Conservation (phyloP, 2,888 invertebrate species). For the Drosophila macrospina region DNA sequence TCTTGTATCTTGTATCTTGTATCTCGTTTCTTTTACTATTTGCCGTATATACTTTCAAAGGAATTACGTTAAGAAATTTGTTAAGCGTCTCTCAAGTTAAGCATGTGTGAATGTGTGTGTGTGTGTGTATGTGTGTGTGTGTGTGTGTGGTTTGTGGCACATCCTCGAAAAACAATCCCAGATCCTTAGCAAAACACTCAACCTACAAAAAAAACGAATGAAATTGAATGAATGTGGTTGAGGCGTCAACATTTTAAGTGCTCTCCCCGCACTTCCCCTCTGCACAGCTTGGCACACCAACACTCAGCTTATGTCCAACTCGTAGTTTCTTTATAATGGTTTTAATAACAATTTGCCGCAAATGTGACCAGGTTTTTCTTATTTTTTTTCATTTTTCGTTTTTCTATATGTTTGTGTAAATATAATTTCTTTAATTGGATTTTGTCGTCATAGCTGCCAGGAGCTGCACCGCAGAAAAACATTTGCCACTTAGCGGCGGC, state of each 20-base stretch:
- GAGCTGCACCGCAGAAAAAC: slow-evolving; percentile 56
- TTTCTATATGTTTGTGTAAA: slow-evolving; percentile 60
- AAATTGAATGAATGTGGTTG: slow-evolving; percentile 48
- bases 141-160: slow-evolving; percentile 45
- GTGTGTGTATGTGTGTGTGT: too few species aligned
- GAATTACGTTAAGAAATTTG: slow-evolving; percentile 72
- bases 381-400: too few species aligned
- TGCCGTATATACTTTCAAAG: slow-evolving; percentile 57
- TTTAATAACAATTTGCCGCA: slow-evolving; percentile 80
- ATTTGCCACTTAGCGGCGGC: slow-evolving; percentile 57
- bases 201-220: slow-evolving; percentile 18
- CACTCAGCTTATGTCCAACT: slow-evolving; percentile 12
- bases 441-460: slow-evolving; percentile 62
- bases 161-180: slow-evolving; percentile 66
- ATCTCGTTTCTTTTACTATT: slow-evolving; percentile 37
- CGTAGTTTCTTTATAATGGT: slow-evolving; percentile 64
- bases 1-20: slow-evolving; percentile 74
- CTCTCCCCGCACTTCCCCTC: background rate
- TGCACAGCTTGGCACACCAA: background rate
- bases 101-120: slow-evolving; percentile 77
- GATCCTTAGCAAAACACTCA: slow-evolving; percentile 68
- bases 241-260: slow-evolving; percentile 76
- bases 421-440: slow-evolving; percentile 80
- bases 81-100: slow-evolving; percentile 60
- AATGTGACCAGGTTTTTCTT: slow-evolving; percentile 65